Base-by-base conservation (phyloP, 2,888 invertebrate species). In the Petrolisthes cinctipes region DNA sequence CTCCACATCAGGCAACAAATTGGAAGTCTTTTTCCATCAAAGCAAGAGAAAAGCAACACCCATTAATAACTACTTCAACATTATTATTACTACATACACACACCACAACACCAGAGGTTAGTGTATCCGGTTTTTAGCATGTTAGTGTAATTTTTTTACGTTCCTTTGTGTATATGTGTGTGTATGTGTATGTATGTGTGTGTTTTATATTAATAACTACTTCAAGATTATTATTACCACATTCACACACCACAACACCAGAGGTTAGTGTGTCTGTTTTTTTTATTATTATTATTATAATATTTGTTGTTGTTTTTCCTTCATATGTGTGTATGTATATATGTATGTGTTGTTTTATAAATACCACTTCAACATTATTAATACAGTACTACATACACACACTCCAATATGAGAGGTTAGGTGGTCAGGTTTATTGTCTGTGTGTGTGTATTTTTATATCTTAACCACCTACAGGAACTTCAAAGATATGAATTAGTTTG, bases 201-300 rank as follows among this genome's bases (percentile, higher is more conserved):
- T n/a, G n/a, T 37, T 37, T 37, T 37, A 37, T 37, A 79, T 87
- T 6, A 87, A 90, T 66, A 90, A 90, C 73, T 85, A 85, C 51
- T 90, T 90, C 84, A 76, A 80, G 5, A 83, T 90, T n/a, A 86
- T 90, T 54, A 85, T 90, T 51, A 89, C 90, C 37, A 85, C 90
- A 37, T 90, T 85, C 80, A 86, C 82, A 53, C 85, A 89, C 68
- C 66, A 56, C 57, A 89, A 81, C 5, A 83, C 86, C 14, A 57
- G 83, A 57, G 90, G 90, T 89, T 78, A 82, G 87, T 68, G 17
- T 17, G 4, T 37, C 37, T 37, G 37, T 37, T 37, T 37, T 37
- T 37, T 37, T 37, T 5, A 11, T 53, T 37, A 37, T 37, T 37
- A 37, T 37, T 37, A 37, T 37, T 37, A 37, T 37, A 1, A 37